Conservation (phyloP, 2,888 invertebrate species). For the Hypomecis atomaria region DNA sequence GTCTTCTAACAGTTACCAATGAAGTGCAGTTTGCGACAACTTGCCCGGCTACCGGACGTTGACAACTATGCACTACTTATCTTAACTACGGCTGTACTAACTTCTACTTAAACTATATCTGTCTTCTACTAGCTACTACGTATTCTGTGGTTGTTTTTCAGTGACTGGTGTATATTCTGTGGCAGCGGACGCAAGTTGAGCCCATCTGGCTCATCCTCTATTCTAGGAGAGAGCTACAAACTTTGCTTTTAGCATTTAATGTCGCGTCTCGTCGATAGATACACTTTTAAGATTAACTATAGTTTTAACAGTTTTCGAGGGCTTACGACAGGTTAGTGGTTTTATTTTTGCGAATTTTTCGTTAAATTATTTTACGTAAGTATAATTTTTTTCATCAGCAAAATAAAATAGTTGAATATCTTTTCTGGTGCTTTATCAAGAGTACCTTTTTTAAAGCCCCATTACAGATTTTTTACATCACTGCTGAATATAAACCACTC, state of each 20-base stretch:
- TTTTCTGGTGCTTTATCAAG: too few relatives aligned
- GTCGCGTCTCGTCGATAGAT: neutral
- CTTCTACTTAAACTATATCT: neutral
- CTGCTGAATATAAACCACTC: too few relatives aligned
- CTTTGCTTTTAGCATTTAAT: constrained; percentile 7
- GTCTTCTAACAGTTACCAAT: neutral
- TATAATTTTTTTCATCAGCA: too few relatives aligned
- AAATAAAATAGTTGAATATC: too few relatives aligned
- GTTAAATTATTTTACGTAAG: too few relatives aligned
- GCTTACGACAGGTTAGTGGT: neutral
- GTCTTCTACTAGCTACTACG: neutral
- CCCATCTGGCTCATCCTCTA: constrained; percentile 10
- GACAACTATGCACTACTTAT: neutral
- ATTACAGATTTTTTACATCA: too few relatives aligned
- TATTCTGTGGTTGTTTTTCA: neutral
- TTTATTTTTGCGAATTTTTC: neutral
- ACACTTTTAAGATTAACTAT: constrained; percentile 4
- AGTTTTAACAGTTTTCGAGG: neutral
- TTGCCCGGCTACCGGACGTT: constrained; percentile 3
- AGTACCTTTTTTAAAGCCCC: too few relatives aligned
- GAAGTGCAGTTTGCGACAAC: constrained; percentile 7
- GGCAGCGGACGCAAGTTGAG: neutral
- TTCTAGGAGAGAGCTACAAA: constrained; percentile 1
- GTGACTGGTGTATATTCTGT: neutral
- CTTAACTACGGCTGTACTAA: neutral